Conservation (phyloP, 2,888 invertebrate species). For the Watsonalla cultraria region DNA sequence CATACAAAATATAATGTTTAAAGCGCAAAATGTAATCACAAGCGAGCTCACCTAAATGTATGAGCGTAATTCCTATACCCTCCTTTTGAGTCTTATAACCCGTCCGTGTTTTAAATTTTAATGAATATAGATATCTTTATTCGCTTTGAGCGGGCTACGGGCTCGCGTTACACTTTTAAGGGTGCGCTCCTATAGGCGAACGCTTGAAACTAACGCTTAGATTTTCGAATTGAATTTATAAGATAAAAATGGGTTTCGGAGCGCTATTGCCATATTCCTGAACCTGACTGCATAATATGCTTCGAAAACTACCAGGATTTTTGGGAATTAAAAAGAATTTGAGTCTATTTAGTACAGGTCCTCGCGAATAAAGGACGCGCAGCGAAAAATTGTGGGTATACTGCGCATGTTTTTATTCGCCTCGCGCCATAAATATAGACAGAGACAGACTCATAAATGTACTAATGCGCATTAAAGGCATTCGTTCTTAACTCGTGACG, state of each 20-base stretch:
- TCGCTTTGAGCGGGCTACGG: constrained; percentile 56
- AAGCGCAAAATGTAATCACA: constrained; percentile 1
- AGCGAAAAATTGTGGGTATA: too few species aligned
- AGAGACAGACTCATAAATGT: too few species aligned
- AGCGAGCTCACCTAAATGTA: constrained; percentile 13
- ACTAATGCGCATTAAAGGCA: too few species aligned
- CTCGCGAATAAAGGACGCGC: too few species aligned
- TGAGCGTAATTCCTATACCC: constrained; percentile 27
- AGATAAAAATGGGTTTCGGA: neutral
- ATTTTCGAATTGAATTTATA: neutral
- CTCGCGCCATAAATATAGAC: too few species aligned
- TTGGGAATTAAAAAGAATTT: too few species aligned
- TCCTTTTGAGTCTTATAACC: constrained; percentile 66
- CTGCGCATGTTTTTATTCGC: too few species aligned
- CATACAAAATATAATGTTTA: neutral
- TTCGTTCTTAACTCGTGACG: too few species aligned
- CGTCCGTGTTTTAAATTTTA: constrained; percentile 72
- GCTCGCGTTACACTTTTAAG: constrained; percentile 33
- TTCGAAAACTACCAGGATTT: too few species aligned
- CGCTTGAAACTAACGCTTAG: neutral
- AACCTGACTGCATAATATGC: too few species aligned
- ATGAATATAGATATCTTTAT: constrained; percentile 75
- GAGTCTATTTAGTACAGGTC: too few species aligned
- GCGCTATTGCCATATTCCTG: too few species aligned
- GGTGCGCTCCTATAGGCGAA: constrained; percentile 17